These are phyloP conservation scores for Platyscapa corneri DNA, from an alignment of 1,140 invertebrate genomes.

Conservation along the genomic window DNA sequence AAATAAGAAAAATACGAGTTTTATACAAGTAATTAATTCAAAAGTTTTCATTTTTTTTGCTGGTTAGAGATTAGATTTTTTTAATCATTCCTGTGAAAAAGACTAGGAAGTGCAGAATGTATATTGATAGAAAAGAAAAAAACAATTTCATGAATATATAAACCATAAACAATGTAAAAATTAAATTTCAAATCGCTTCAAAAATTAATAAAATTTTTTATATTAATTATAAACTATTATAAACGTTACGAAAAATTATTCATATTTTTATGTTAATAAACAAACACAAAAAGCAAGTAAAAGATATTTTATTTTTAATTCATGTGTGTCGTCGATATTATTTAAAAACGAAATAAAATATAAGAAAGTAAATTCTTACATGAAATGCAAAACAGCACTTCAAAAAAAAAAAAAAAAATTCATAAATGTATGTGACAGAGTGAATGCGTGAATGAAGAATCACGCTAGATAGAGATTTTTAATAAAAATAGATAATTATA, in stretches of 20 bases:
- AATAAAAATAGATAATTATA: constrained; percentile 55
- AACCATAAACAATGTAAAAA: constrained; percentile 10
- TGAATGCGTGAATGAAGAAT: constrained; percentile 47
- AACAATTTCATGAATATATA: not conserved
- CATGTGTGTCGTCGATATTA: not conserved
- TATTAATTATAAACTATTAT: constrained; percentile 11
- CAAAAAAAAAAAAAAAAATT: constrained; percentile 1
- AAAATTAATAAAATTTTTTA: constrained; percentile 26
- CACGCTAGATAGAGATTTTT: constrained; percentile 63
- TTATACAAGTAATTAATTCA: constrained; percentile 26
- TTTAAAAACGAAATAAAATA: not conserved
- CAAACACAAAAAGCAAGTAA: constrained; percentile 29
- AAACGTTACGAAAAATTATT: constrained; percentile 6
- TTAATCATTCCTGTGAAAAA: constrained; percentile 47
- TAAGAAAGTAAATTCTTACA: constrained; percentile 18
- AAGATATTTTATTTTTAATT: constrained; percentile 8
- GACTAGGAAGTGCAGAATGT: constrained; percentile 24
- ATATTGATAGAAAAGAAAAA: constrained; percentile 18
- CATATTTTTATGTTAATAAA: constrained; percentile 42
- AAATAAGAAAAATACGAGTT: not conserved
- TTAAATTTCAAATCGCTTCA: constrained; percentile 13
- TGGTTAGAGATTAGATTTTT: constrained; percentile 19
- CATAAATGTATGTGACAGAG: constrained; percentile 48
- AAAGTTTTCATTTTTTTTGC: not conserved
- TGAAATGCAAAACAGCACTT: constrained; percentile 1